These are phyloP conservation scores for Furcula furcula DNA, from an alignment of 2,888 invertebrate species.

Conservation along the genomic window DNA sequence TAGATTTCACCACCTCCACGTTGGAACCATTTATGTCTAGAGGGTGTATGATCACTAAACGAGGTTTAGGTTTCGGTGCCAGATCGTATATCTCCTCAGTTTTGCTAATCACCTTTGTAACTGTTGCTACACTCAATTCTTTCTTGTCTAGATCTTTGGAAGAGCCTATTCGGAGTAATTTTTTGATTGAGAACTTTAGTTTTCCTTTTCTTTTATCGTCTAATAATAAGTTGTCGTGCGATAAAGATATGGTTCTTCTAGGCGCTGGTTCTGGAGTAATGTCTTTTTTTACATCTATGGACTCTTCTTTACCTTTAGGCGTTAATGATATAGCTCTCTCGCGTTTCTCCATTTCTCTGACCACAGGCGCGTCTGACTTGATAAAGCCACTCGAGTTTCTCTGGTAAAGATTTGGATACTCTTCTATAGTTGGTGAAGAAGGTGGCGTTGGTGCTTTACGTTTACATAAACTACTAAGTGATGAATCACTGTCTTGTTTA, in stretches of 20 bases:
- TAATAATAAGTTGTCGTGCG: constrained; percentile 86
- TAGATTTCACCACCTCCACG: constrained; percentile 88
- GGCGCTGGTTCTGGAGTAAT: constrained; percentile 85
- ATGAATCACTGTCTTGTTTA: constrained; percentile 82
- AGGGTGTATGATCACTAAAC: constrained; percentile 94
- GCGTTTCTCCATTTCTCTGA: constrained; percentile 88
- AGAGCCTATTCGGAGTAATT: constrained; percentile 89
- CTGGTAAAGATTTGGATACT: constrained; percentile 80
- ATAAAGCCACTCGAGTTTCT: constrained; percentile 79
- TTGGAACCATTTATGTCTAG: constrained; percentile 91
- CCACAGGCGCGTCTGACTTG: constrained; percentile 86
- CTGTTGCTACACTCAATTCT: constrained; percentile 61
- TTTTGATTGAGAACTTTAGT: constrained; percentile 90
- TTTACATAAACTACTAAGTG: constrained; percentile 83
- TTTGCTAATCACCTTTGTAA: constrained; percentile 75
- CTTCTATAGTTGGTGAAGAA: constrained; percentile 70
- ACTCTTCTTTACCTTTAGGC: constrained; percentile 56
- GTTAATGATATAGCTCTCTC: constrained; percentile 81
- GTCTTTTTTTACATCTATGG: constrained; percentile 59
- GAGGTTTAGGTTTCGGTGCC: constrained; percentile 85
- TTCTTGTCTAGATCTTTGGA: constrained; percentile 86
- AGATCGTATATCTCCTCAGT: constrained; percentile 79
- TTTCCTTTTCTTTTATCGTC: constrained; percentile 86
- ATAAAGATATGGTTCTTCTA: constrained; percentile 86
- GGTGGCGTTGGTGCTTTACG: constrained; percentile 91